Percentiles rank a stretch among this genome's conserved stretches.
These are phyloP conservation scores for Drosophila leonis DNA, from an alignment of 2,888 invertebrate genomes.

Conservation along the genomic window DNA sequence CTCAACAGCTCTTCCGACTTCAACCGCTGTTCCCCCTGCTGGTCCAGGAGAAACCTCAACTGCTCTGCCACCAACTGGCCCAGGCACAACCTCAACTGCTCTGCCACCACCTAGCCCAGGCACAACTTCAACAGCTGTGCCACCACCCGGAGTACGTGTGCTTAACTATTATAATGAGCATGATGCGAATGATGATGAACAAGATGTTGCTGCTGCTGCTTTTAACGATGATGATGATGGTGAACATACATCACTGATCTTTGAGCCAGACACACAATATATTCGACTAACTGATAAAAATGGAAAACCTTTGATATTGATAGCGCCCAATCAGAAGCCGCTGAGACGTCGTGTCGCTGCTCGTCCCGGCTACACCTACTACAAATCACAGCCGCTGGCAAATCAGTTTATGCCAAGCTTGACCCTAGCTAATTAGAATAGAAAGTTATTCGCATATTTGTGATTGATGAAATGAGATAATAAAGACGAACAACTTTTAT, in stretches of 20 bases:
- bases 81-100: not conserved
- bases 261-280: slow-evolving; percentile 27
- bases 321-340: slow-evolving; percentile 19
- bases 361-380: slow-evolving; percentile 20
- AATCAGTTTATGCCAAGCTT: not conserved
- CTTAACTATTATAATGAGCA: not conserved
- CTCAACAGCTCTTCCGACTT: not conserved
- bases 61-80: not conserved
- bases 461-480: slow-evolving; percentile 19
- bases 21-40: not conserved
- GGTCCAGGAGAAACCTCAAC: not conserved
- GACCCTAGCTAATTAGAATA: slow-evolving; percentile 12
- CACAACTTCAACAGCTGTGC: not conserved
- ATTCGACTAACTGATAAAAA: slow-evolving; percentile 35
- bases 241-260: not conserved
- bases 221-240: not conserved
- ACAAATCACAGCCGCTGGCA: slow-evolving; percentile 7
- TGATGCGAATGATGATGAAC: slow-evolving; percentile 4
- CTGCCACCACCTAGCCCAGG: not conserved
- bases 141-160: not conserved
- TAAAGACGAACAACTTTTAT: slow-evolving; percentile 3
- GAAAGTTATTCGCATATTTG: slow-evolving; percentile 20
- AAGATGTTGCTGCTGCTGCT: not conserved
- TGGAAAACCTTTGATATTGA: slow-evolving; percentile 36
- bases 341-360: slow-evolving; percentile 14